A percentile compares a stretch with the other conserved stretches of the same genome.
phyloP scores from a whole-genome alignment of 2,888 invertebrate genomes.

The Agriopis leucophaearia region DNA sequence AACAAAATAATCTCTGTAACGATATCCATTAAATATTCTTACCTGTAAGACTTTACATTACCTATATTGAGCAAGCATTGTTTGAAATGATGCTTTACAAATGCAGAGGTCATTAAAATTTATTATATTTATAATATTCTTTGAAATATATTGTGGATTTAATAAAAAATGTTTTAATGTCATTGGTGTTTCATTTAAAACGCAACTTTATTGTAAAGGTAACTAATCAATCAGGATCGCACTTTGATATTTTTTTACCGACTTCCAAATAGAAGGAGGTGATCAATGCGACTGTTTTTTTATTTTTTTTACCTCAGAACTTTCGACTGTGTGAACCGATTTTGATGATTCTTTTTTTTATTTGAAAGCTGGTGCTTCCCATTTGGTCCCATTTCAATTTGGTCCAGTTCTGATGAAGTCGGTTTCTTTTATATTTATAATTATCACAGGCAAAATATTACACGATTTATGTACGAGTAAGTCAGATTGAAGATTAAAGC shows the following conservation, averaged over 20 bases:
- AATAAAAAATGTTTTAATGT: slow-evolving; percentile 82
- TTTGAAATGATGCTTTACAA: slow-evolving; percentile 72
- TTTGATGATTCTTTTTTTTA: no score
- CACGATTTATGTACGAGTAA: no score
- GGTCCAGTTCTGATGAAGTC: no score
- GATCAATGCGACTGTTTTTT: no score
- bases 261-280: not conserved
- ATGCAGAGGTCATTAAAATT: slow-evolving; percentile 71
- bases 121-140: slow-evolving; percentile 85
- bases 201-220: not conserved
- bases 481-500: no score
- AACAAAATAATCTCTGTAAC: slow-evolving; percentile 20
- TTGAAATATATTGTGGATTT: slow-evolving; percentile 85
- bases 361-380: no score
- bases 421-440: no score
- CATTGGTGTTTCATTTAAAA: slow-evolving; percentile 68
- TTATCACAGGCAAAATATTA: no score
- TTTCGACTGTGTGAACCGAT: no score
- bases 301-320: no score
- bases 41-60: slow-evolving; percentile 63
- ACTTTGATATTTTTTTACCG: not conserved
- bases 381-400: no score
- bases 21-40: slow-evolving; percentile 57
- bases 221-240: not conserved
- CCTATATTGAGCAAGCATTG: slow-evolving; percentile 64